phyloP scores from a whole-genome alignment of 2,113 vertebrate species.

The Thinocorus orbignyianus region DNA sequence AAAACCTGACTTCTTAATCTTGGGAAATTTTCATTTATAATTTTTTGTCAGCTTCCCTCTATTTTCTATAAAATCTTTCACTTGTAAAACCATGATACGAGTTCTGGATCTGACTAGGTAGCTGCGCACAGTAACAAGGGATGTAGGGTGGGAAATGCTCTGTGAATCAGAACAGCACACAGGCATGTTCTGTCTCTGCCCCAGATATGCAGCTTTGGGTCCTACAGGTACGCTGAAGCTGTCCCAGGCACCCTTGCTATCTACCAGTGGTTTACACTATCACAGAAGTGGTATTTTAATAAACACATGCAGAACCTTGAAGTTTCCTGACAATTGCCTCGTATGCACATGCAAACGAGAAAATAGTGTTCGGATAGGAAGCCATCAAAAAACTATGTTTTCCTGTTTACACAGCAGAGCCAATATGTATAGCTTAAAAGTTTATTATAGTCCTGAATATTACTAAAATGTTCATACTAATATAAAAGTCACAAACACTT shows the following conservation, averaged over 20 bases:
- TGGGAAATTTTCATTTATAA: background rate
- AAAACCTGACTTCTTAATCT: background rate
- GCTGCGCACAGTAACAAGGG: background rate
- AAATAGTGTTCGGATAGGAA: constrained; percentile 57
- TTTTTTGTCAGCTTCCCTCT: background rate
- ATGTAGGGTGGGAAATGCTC: background rate
- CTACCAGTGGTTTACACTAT: background rate
- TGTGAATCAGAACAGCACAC: fast-evolving
- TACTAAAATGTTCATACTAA: background rate
- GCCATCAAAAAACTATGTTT: constrained; percentile 54
- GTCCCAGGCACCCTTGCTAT: background rate
- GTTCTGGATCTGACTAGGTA: background rate
- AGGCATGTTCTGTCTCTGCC: background rate
- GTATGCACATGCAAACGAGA: background rate
- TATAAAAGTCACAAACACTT: background rate
- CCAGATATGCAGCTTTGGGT: background rate
- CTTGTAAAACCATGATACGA: background rate
- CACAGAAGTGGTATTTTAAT: constrained; percentile 9
- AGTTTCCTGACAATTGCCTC: constrained; percentile 29
- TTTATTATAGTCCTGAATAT: background rate
- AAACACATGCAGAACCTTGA: background rate
- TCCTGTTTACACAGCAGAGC: constrained; percentile 66
- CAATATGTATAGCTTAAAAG: background rate
- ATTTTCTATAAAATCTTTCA: background rate
- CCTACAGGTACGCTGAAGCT: background rate